Evolutionary conservation across 2,888 invertebrate genomes (phyloP).

Genomic region (Thera obeliscata): DNA sequence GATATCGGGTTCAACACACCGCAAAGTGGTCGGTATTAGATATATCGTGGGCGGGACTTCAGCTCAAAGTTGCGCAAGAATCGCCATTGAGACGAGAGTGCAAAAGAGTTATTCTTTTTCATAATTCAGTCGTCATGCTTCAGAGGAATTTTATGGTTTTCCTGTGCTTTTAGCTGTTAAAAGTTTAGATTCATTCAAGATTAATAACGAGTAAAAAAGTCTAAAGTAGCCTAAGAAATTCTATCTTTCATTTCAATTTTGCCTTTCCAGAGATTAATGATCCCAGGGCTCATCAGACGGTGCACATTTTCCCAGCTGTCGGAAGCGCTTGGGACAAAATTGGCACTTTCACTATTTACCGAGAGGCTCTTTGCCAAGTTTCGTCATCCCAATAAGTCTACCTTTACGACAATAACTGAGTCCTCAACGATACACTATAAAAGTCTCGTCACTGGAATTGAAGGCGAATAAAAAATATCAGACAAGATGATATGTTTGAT

Average conservation of each 20-base stretch:
- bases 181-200: conserved; percentile 24
- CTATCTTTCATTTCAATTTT: conserved; percentile 6
- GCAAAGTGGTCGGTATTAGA: conserved; percentile 37
- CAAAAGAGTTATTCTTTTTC: conserved; percentile 38
- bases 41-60: conserved; percentile 39
- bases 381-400: conserved; percentile 35
- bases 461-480: conserved; percentile 50
- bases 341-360: conserved; percentile 42
- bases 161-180: conserved; percentile 20
- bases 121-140: conserved; percentile 32
- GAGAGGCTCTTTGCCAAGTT: conserved; percentile 39
- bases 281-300: conserved; percentile 31
- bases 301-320: conserved; percentile 25
- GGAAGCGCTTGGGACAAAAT: conserved; percentile 39
- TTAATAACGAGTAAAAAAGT: background rate
- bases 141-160: conserved; percentile 31
- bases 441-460: conserved; percentile 52
- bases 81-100: conserved; percentile 35
- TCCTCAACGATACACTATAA: conserved; percentile 44
- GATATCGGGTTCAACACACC: conserved; percentile 44
- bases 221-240: background rate
- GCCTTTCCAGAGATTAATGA: conserved; percentile 32
- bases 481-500: conserved; percentile 46
- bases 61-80: conserved; percentile 40
- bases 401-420: conserved; percentile 38